A percentile compares a stretch with the other conserved stretches of the same genome.
Evolutionary conservation across 2,113 vertebrate species (phyloP).

Genomic region (Meriones unguiculatus): DNA sequence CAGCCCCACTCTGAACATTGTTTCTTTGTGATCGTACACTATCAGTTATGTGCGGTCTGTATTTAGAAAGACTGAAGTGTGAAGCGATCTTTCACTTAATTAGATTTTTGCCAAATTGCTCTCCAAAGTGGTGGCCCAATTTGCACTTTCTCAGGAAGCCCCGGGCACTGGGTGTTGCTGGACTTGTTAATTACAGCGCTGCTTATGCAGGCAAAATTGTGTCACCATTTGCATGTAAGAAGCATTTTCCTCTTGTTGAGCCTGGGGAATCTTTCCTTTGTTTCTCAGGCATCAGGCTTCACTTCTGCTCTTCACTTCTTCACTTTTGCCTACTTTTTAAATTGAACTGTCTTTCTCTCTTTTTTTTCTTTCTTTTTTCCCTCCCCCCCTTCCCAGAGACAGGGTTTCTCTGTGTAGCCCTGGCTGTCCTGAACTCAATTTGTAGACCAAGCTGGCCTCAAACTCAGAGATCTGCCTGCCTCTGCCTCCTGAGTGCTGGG

Average conservation of each 20-base stretch:
- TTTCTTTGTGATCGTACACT: neutral
- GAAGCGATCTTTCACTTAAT: slow-evolving; percentile 57
- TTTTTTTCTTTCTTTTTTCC: neutral
- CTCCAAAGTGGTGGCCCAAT: slow-evolving; percentile 49
- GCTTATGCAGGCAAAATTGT: neutral
- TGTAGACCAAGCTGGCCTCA: too few species aligned
- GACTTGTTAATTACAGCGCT: slow-evolving; percentile 35
- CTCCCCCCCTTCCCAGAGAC: too few species aligned
- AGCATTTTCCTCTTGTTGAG: slow-evolving; percentile 57
- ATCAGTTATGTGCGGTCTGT: neutral
- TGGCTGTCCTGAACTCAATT: too few species aligned
- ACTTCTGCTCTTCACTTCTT: neutral
- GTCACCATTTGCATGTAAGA: neutral
- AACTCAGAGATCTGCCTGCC: too few species aligned
- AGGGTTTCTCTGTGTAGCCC: too few species aligned
- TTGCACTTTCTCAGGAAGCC: slow-evolving; percentile 41
- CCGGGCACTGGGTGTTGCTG: neutral
- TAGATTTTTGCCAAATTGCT: slow-evolving; percentile 71
- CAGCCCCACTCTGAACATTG: neutral
- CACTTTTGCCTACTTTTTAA: slow-evolving; percentile 4
- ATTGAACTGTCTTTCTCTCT: slow-evolving; percentile 1
- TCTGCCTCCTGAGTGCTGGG: too few species aligned
- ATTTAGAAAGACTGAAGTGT: slow-evolving; percentile 19
- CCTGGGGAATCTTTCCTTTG: neutral
- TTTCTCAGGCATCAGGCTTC: slow-evolving; percentile 5